A percentile compares a stretch with the other conserved stretches of the same genome.
phyloP scores from a whole-genome alignment of 2,797 vertebrate genomes.

The Neomorphus geoffroyi region DNA sequence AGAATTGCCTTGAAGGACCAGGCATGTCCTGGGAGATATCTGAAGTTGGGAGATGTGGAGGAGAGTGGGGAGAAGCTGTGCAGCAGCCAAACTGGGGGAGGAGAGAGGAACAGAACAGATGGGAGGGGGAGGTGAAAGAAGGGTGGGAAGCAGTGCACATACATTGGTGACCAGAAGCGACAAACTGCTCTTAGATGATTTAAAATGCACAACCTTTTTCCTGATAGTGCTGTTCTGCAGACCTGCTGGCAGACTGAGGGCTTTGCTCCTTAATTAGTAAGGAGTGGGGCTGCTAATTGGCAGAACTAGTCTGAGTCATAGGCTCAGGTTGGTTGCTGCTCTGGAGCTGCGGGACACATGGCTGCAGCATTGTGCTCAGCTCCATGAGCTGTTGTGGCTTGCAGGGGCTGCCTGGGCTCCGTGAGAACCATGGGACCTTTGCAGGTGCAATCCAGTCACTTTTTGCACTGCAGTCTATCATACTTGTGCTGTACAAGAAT shows the following conservation, averaged over 20 bases:
- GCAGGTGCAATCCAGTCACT: not conserved
- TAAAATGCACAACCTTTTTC: slow-evolving; percentile 24
- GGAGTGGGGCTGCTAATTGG: slow-evolving; percentile 12
- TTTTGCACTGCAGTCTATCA: not conserved
- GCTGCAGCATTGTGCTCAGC: not conserved
- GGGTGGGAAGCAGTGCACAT: slow-evolving; percentile 14
- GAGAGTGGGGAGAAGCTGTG: not conserved
- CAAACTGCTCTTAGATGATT: slow-evolving; percentile 1
- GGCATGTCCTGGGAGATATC: not conserved
- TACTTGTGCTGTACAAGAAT: not conserved
- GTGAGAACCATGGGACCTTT: not conserved
- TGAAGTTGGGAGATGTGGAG: not conserved
- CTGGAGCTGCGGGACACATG: not conserved
- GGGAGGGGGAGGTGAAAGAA: slow-evolving; percentile 7
- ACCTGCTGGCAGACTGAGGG: slow-evolving; percentile 16
- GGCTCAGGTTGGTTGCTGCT: not conserved
- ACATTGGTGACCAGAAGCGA: slow-evolving; percentile 46
- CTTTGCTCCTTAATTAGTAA: slow-evolving; percentile 35
- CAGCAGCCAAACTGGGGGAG: slow-evolving; percentile 25
- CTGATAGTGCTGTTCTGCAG: not conserved
- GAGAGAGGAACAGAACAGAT: slow-evolving; percentile 47
- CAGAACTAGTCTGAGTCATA: slow-evolving; percentile 22
- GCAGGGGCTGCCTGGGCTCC: not conserved
- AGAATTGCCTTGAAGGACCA: not conserved
- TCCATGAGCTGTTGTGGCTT: not conserved